Evolutionary conservation across 2,888 invertebrate genomes (phyloP), one percentile per base, ranked within the genome.

Genomic region (Caenorhabditis wallacei): DNA sequence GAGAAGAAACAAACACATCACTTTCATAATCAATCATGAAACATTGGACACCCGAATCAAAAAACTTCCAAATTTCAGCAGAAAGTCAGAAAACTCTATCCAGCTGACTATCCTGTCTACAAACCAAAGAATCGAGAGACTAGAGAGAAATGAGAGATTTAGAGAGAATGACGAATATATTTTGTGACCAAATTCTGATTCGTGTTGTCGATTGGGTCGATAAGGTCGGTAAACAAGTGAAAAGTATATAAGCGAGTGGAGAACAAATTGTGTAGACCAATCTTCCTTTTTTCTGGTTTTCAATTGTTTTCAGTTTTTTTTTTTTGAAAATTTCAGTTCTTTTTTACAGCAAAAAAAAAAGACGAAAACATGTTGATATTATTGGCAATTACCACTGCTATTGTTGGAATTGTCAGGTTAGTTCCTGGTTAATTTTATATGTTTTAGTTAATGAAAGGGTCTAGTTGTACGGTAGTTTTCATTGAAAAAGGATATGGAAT

Each of bases 151-250:
- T 0, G 5, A 18, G 54, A 72, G 63, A 72, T 54, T 26, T 54
- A 72, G 72, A 53, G 51, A 53, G 18, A 0, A 1, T 40, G 40
- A n/a, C 54, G 13, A 16, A 16, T 16, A 35, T 35, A n/a, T 61
- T 40, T 63, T 72, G 53, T 72, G 72, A 72, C 72, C 43, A 30
- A n/a, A 16, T 43, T 63, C 7, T 63, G 72, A 26, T 72, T 72
- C 63, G 54, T 72, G 37, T 26, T n/a, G 43, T 10, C 11, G 2
- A 2, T 11, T 43, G 43, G 43, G 53, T 26, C 13, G 43, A 46
- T 43, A 70, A 40, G 69, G 18, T 13, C 2, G n/a, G 26, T 20
- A 37, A 40, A 54, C 26, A 54, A 53, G 30, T 54, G 35, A 53
- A 40, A 43, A 56, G 37, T 48, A 48, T 18, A 48, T 18, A 48